Conservation (phyloP, 2,113 vertebrate genomes). For the Stercorarius parasiticus region DNA sequence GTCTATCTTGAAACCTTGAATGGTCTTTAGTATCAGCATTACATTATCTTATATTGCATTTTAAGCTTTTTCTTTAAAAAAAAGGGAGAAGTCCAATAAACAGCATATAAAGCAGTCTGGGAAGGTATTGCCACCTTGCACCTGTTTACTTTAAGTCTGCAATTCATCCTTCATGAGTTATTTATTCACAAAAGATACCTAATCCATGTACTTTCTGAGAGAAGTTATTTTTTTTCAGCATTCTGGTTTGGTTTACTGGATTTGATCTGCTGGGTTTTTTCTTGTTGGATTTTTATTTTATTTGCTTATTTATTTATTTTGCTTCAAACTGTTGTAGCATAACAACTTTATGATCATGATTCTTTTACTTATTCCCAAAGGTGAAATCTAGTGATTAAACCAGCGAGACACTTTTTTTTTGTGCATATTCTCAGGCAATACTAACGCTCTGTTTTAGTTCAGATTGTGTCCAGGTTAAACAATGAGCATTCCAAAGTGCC, state of each 20-base stretch:
- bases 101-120: background rate
- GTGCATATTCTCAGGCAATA: conserved; percentile 22
- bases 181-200: background rate
- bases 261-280: background rate
- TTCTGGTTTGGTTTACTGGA: background rate
- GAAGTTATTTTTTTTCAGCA: background rate
- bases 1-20: background rate
- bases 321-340: background rate
- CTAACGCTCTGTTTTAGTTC: conserved; percentile 13
- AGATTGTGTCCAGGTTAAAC: conserved; percentile 70
- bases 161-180: background rate
- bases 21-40: background rate
- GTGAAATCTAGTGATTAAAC: conserved; percentile 29
- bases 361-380: background rate
- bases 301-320: background rate
- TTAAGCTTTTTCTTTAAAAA: background rate
- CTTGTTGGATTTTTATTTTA: background rate
- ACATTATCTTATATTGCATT: background rate
- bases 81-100: background rate
- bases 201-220: background rate
- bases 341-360: background rate
- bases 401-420: background rate
- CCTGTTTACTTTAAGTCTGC: background rate
- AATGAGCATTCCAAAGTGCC: conserved; percentile 63
- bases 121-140: background rate